These are phyloP conservation scores for Gryllus longicercus DNA, from an alignment of 2,888 invertebrate genomes.

Conservation along the genomic window DNA sequence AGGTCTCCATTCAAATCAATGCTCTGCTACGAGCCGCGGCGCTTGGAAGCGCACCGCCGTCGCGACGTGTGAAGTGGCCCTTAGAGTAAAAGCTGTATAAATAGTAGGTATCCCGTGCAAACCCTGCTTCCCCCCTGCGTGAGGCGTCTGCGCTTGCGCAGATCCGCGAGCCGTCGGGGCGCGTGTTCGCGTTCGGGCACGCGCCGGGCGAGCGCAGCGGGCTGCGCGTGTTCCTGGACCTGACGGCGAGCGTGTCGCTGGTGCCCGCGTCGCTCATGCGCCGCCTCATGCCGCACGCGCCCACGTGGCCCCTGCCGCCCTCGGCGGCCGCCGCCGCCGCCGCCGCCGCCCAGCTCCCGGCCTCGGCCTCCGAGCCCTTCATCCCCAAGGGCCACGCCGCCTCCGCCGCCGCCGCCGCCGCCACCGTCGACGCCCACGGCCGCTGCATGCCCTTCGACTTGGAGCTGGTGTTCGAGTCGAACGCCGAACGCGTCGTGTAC, in stretches of 20 bases:
- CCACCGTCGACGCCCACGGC: neutral
- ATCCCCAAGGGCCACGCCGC: neutral
- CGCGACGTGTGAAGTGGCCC: no score
- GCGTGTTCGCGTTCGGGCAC: neutral
- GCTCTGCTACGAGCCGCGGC: no score
- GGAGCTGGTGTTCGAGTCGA: neutral
- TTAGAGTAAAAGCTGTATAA: no score
- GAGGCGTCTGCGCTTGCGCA: neutral
- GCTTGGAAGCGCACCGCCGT: no score
- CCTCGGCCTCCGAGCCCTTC: neutral
- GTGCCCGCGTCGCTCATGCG: neutral
- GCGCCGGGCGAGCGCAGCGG: neutral
- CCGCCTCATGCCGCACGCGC: neutral
- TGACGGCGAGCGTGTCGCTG: conserved; percentile 6
- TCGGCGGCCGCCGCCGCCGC: neutral
- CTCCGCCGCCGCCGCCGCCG: neutral
- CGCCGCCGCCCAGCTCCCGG: neutral
- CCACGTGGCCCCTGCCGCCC: neutral
- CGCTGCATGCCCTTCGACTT: neutral
- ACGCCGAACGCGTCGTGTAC: neutral
- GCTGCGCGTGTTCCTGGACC: neutral
- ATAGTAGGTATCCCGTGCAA: no score
- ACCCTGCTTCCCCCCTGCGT: neutral
- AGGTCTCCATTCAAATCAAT: no score
- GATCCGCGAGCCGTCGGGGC: neutral